Evolutionary conservation across 1,140 invertebrate genomes (phyloP), one percentile per base, ranked within the genome.

Genomic region (Zaprionus inermis): DNA sequence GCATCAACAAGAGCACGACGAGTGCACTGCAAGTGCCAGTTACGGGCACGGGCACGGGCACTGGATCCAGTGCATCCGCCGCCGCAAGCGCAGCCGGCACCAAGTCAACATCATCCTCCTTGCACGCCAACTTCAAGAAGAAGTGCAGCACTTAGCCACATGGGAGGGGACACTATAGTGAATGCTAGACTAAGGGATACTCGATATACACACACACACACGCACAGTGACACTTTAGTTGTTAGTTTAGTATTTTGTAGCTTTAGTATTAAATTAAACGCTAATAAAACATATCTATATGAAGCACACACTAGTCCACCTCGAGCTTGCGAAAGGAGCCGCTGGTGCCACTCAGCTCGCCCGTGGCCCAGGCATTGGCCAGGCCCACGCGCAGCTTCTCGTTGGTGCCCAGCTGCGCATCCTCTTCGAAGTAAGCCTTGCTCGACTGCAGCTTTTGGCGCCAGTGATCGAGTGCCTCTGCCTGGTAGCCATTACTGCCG

Each of bases 311-410:
- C 36, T 79, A 92, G 52, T 92, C 91, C 38, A 91, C 57, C 59
- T 91, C 80, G 60, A 92, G 71, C 56, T 91, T 89, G 51, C 94
- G 93, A 81, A 95, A 95, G 44, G 94, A 94, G 2, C 94, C 94
- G 46, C 81, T 86, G 51, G 89, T 78, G 36, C 90, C 90, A 24
- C 78, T 71, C 34, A 91, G 72, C 11, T 91, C 80, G 0, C 69
- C 72, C 16, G 68, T 78, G 56, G 83, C 76, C 79, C 78, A 84
- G 64, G 74, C 72, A 22, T 72, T 90, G 51, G 71, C 77, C 54
- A 79, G 24, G 5, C 90, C 78, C 14, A 78, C 52, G 5, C 94
- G 91, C 61, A 94, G 93, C 7, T 92, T 93, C 78, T 95, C 94
- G 75, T 94, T 93, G 3, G 93, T 93, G 6, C 93, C 92, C 70